These are phyloP conservation scores for Xylota sylvarum DNA, from an alignment of 2,888 invertebrate species.

Conservation along the genomic window DNA sequence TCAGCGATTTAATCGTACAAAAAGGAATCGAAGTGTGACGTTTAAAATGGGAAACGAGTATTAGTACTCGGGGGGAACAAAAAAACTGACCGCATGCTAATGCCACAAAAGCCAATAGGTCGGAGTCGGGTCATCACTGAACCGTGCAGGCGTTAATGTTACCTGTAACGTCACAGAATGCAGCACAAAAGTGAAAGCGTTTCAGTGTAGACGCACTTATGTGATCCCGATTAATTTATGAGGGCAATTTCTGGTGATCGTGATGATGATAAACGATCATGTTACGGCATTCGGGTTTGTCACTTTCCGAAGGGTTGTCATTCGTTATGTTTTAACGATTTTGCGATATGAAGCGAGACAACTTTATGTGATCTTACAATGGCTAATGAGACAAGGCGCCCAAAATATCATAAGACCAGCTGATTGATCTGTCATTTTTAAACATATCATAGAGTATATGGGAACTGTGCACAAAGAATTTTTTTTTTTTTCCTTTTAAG, in stretches of 20 bases:
- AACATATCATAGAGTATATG: no score
- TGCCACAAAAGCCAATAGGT: conserved; percentile 37
- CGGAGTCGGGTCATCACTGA: conserved; percentile 50
- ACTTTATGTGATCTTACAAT: no score
- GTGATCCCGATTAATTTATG: conserved; percentile 48
- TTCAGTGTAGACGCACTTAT: conserved; percentile 10
- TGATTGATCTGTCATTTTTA: no score
- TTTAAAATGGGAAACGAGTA: neutral
- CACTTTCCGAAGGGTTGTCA: conserved; percentile 1
- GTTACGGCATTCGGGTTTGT: conserved; percentile 8
- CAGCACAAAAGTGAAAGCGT: conserved; percentile 57
- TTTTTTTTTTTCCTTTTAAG: neutral
- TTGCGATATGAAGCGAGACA: neutral
- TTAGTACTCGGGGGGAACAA: neutral
- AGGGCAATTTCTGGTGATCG: conserved; percentile 44
- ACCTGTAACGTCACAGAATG: conserved; percentile 37
- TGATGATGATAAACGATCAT: conserved; percentile 25
- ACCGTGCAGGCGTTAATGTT: conserved; percentile 70
- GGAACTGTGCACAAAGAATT: no score
- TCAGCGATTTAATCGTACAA: conserved; percentile 6
- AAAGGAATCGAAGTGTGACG: conserved; percentile 30
- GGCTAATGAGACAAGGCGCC: no score
- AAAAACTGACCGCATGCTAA: conserved; percentile 49
- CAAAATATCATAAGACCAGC: no score
- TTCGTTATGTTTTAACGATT: neutral